phyloP scores from a whole-genome alignment of 2,797 vertebrate genomes.

The Podarcis siculus region DNA sequence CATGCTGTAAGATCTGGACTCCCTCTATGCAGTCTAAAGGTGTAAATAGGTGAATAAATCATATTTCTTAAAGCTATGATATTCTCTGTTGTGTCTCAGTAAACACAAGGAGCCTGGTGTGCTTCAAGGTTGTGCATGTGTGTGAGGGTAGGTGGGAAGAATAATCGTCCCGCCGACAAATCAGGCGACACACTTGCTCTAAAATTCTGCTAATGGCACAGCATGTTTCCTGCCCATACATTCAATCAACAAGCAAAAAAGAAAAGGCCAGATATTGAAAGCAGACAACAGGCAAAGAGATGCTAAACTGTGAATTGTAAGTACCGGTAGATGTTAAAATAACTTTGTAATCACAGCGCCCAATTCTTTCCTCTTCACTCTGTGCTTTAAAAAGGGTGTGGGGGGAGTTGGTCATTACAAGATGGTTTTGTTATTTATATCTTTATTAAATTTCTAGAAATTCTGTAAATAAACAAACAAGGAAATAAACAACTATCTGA shows the following conservation, averaged over 20 bases:
- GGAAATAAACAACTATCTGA: too few relatives aligned
- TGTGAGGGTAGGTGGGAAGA: background rate
- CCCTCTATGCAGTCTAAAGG: too few relatives aligned
- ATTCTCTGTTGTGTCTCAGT: background rate
- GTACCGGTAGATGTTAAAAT: slow-evolving; percentile 10
- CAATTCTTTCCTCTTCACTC: too few relatives aligned
- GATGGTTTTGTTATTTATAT: background rate
- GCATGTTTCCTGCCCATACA: background rate
- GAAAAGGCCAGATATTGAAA: slow-evolving; percentile 1
- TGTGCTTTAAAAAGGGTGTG: background rate
- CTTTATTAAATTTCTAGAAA: background rate
- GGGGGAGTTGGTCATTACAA: background rate
- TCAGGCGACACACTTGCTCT: background rate
- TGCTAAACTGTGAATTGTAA: background rate
- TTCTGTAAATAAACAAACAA: too few relatives aligned
- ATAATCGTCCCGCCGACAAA: background rate
- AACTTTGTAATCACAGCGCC: background rate
- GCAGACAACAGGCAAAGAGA: slow-evolving; percentile 20
- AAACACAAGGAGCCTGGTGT: background rate
- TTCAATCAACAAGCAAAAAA: background rate
- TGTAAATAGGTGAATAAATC: too few relatives aligned
- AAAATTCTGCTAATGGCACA: slow-evolving; percentile 2
- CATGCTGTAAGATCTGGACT: too few relatives aligned
- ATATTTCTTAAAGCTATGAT: too few relatives aligned
- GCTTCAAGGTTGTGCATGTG: background rate